Evolutionary conservation across 2,113 vertebrate genomes (phyloP), one percentile per base, ranked within the genome.

Genomic region (Archocentrus centrarchus): DNA sequence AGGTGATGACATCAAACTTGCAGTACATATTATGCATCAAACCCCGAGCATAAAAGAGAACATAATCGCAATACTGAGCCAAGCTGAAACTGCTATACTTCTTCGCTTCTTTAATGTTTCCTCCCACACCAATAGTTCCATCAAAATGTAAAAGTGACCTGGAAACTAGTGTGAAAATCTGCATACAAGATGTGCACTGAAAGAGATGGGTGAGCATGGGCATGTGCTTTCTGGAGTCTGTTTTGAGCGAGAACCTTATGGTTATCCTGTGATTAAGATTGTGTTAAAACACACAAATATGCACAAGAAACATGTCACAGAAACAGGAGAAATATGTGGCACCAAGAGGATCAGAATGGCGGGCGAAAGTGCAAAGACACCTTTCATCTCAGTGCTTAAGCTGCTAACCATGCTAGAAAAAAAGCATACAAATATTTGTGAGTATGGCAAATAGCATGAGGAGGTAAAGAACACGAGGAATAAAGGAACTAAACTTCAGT

Each of bases 191-290:
- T 79, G 58, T 8, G 32, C 35, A 57, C 59, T 11, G 27, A 84
- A 85, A 73, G 68, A 3, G 2, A 18, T 47, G 15, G 63, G 76
- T 78, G 70, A 75, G 77, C 61, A 73, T 58, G 3, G 59, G 55
- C 60, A 79, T 17, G 39, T 66, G 39, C 58, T 88, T 81, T 87
- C 79, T 89, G 75, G 86, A 90, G 88, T 83, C 61, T 82, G 70
- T 60, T 84, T 68, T 59, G 85, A 88, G 35, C 32, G 83, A 58
- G 59, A 83, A 76, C 86, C 78, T 85, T 89, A 37, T 88, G 82
- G 80, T 92, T 90, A 86, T 81, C 61, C 50, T n/a, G 22, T 83
- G 92, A 92, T 91, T 91, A 88, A 88, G 93, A 87, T 85, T 70
- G 80, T 79, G 80, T 86, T 75, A 84, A 80, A 41, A 80, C 62